Percentiles rank a stretch among this genome's conserved stretches.
Conservation (phyloP, 64 coral and sea anemone genomes). For the Dendrophyllia cribrosa region DNA sequence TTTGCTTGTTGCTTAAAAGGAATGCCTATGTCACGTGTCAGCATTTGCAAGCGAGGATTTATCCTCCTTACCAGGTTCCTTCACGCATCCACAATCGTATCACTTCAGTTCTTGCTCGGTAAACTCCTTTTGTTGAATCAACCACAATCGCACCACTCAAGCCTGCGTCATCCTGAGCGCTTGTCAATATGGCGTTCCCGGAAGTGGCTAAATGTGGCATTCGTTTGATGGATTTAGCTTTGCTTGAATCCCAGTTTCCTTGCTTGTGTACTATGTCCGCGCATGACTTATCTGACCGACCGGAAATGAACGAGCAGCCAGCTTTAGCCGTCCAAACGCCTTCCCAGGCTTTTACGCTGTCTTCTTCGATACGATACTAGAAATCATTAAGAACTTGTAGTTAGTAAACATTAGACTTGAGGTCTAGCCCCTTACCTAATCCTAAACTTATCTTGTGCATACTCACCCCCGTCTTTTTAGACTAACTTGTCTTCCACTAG, state of each 20-base stretch:
- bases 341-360: constrained; percentile 5
- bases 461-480: too few species aligned
- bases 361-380: constrained; percentile 64
- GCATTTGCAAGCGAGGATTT: too few species aligned
- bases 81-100: constrained; percentile 51
- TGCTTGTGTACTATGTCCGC: background rate
- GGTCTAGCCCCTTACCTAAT: too few species aligned
- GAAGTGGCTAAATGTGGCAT: constrained; percentile 32
- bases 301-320: background rate
- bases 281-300: background rate
- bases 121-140: background rate
- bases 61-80: constrained; percentile 53
- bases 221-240: background rate
- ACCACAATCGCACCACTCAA: constrained; percentile 21
- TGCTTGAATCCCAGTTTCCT: constrained; percentile 34
- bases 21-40: too few species aligned
- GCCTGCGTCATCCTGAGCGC: background rate
- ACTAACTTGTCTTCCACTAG: too few species aligned
- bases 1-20: too few species aligned
- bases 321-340: constrained; percentile 26
- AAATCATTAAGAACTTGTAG: background rate
- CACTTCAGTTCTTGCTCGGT: background rate
- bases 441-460: too few species aligned
- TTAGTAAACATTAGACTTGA: too few species aligned
- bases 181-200: background rate